Conservation (phyloP, 2,113 vertebrate genomes). For the Saguinus imperator region DNA sequence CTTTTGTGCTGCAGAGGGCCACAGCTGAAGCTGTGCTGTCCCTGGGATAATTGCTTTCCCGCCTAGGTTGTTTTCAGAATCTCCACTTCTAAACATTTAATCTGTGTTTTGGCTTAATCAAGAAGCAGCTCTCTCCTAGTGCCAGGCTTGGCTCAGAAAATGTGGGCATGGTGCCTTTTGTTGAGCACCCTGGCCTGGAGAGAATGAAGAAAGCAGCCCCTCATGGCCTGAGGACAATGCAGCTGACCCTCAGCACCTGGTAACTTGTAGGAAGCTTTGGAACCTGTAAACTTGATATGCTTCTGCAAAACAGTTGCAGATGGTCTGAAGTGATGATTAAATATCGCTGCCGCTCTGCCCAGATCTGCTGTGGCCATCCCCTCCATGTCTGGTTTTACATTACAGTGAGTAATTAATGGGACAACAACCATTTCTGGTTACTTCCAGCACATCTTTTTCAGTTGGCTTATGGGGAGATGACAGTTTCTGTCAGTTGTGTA, state of each 20-base stretch:
- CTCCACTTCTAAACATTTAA: slow-evolving; percentile 71
- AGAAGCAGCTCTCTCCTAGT: slow-evolving; percentile 56
- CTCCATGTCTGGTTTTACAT: slow-evolving; percentile 57
- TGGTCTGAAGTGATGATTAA: slow-evolving; percentile 82
- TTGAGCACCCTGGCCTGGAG: slow-evolving; percentile 64
- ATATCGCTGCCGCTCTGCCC: slow-evolving; percentile 73
- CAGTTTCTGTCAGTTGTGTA: slow-evolving; percentile 33
- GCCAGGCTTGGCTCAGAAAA: slow-evolving; percentile 65
- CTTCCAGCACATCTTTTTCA: slow-evolving; percentile 50
- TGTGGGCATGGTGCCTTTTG: slow-evolving; percentile 59
- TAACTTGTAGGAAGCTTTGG: slow-evolving; percentile 68
- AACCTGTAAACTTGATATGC: slow-evolving; percentile 75
- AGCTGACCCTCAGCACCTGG: slow-evolving; percentile 77
- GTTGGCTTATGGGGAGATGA: slow-evolving; percentile 25
- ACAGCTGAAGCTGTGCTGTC: background rate
- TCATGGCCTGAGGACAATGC: slow-evolving; percentile 62
- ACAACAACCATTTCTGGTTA: slow-evolving; percentile 46
- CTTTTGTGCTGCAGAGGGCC: slow-evolving; percentile 16
- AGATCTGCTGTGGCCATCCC: slow-evolving; percentile 59
- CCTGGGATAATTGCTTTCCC: slow-evolving; percentile 73
- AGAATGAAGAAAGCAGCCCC: slow-evolving; percentile 58
- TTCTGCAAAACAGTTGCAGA: slow-evolving; percentile 82
- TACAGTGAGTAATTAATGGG: slow-evolving; percentile 70
- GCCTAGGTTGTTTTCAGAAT: slow-evolving; percentile 69
- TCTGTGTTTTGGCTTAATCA: slow-evolving; percentile 74